These are phyloP conservation scores for Drepanosiphum platanoidis DNA, from an alignment of 2,888 invertebrate species.

Conservation along the genomic window DNA sequence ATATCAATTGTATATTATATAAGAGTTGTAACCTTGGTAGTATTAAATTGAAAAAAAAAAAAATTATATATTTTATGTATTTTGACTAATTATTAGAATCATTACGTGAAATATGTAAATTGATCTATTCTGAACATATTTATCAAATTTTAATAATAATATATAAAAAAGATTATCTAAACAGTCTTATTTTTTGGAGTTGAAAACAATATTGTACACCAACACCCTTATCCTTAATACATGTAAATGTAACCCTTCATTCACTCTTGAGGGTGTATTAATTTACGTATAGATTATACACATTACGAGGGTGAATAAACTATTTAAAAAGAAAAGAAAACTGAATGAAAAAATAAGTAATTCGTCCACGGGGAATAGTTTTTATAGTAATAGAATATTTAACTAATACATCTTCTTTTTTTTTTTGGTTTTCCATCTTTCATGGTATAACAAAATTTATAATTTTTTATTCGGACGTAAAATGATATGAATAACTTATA, in stretches of 20 bases:
- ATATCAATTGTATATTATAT: too few species aligned
- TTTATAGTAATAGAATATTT: neutral
- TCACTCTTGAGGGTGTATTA: constrained; percentile 8
- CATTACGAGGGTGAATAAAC: constrained; percentile 31
- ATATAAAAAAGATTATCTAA: constrained; percentile 11
- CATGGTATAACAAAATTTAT: too few species aligned
- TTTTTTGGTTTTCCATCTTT: too few species aligned
- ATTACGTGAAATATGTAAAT: neutral
- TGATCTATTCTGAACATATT: neutral
- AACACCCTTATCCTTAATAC: neutral
- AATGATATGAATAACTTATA: too few species aligned
- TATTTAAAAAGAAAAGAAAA: neutral
- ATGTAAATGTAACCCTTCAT: constrained; percentile 26
- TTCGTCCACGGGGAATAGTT: neutral
- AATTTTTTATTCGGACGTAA: too few species aligned
- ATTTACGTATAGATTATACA: neutral
- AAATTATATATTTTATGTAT: neutral
- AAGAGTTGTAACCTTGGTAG: too few species aligned
- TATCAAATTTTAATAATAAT: neutral
- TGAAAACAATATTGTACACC: neutral
- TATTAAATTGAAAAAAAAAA: neutral
- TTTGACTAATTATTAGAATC: neutral
- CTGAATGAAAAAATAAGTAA: constrained; percentile 13
- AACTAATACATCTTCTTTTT: neutral
- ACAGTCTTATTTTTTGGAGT: neutral